Conservation (phyloP, 2,113 vertebrate species). For the Australoheros scitulus region DNA sequence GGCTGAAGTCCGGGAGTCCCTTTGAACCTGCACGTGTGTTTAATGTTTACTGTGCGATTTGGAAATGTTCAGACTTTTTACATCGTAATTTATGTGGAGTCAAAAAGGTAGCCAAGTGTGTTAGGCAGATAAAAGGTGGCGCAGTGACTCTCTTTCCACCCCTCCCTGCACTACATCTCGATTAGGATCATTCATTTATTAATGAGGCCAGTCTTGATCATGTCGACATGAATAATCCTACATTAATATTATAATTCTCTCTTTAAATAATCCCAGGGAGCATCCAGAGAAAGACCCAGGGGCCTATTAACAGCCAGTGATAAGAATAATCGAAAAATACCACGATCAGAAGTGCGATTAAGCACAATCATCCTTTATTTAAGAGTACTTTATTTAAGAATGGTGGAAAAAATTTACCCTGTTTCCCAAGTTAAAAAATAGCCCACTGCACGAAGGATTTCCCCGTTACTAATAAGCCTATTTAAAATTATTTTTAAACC, state of each 20-base stretch:
- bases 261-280: slow-evolving; percentile 21
- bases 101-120: background rate
- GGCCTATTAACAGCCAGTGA: slow-evolving; percentile 33
- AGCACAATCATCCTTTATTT: background rate
- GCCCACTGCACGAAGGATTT: fast-evolving
- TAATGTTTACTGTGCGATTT: background rate
- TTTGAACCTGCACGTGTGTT: background rate
- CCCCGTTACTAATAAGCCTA: background rate
- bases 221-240: slow-evolving; percentile 51
- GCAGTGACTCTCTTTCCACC: background rate
- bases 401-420: background rate
- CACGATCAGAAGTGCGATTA: background rate
- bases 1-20: background rate
- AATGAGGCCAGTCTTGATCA: slow-evolving; percentile 42
- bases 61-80: slow-evolving; percentile 7
- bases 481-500: background rate
- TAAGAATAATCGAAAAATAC: slow-evolving; percentile 12
- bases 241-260: slow-evolving; percentile 33
- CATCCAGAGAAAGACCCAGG: background rate
- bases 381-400: background rate
- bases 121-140: slow-evolving; percentile 10
- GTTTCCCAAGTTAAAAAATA: background rate
- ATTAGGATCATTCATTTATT: slow-evolving; percentile 43
- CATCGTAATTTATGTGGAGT: slow-evolving; percentile 23
- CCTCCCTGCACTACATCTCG: slow-evolving; percentile 1